Base-by-base conservation (phyloP, 2,888 invertebrate species). In the Anoncus sp. region DNA sequence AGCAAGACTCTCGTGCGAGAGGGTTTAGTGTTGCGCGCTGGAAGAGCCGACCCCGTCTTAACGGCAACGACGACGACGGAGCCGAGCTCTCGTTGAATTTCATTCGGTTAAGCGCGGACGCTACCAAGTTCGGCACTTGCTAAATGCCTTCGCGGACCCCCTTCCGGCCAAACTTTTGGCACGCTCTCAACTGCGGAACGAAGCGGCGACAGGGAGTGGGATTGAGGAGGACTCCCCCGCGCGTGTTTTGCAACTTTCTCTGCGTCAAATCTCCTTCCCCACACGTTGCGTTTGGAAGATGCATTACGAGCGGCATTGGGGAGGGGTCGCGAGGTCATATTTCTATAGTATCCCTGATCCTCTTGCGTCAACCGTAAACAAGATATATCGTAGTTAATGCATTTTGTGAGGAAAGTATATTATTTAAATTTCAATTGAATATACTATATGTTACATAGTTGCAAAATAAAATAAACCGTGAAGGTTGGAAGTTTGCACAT, bases 121-220 rank as follows among this genome's bases (percentile, higher is more conserved):
- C 5, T 57, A 65, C 78, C 65, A 79, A 78, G 69, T 80, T 80
- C 63, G 62, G 57, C 75, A 75, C 66, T 75, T 62, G 71, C 63
- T 80, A 78, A 78, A 78, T 67, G 78, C 75, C 71, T 65, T 76
- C 53, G 70, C 38, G 24, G 24, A 49, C 43, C 69, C 66, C 66
- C 74, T 71, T 76, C 62, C 55, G 60, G 60, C 53, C 59, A 63
- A 80, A 80, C 74, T 78, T 75, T 70, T 75, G 70, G 74, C 78
- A 75, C 70, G 40, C 65, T 75, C 66, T 75, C 66, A 45, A 49
- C 27, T 60, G 18, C 7, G 18, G 27, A 62, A 71, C 60, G 49
- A 60, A 38, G 38, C 31, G 40, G n/a, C 60, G 62, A 10, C 47
- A 47, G 60, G 35, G 45, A 35, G 9, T 14, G 20, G 43, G 55